These are phyloP conservation scores for Thera obeliscata DNA, from an alignment of 2,888 invertebrate genomes.

Conservation along the genomic window DNA sequence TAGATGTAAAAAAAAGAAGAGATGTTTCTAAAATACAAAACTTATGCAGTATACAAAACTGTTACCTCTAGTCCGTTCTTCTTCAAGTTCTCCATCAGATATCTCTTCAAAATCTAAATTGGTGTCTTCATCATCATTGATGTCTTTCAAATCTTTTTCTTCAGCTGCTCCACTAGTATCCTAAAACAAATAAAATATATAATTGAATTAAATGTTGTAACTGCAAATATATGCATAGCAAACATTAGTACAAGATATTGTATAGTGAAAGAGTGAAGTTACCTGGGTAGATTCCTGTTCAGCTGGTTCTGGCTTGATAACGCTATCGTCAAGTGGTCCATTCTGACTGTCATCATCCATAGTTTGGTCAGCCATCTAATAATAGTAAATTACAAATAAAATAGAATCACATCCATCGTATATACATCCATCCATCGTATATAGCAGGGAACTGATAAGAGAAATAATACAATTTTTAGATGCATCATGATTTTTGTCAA, in stretches of 20 bases:
- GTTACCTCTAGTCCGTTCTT: slow-evolving; percentile 86
- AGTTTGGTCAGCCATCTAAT: slow-evolving; percentile 75
- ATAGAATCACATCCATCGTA: no score
- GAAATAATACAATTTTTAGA: no score
- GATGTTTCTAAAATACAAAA: no score
- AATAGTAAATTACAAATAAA: no score
- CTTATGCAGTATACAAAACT: neutral
- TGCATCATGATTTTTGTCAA: no score
- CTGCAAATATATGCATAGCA: neutral
- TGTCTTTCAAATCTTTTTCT: slow-evolving; percentile 79
- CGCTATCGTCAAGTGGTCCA: slow-evolving; percentile 62
- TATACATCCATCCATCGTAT: no score
- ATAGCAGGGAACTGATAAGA: no score
- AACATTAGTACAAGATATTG: neutral
- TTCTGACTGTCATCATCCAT: slow-evolving; percentile 73
- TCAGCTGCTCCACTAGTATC: slow-evolving; percentile 74
- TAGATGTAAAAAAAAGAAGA: no score
- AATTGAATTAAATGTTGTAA: neutral
- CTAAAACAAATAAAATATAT: slow-evolving; percentile 45
- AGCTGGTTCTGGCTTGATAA: slow-evolving; percentile 63
- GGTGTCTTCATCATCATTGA: slow-evolving; percentile 88
- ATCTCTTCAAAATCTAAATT: slow-evolving; percentile 95
- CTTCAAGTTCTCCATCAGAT: slow-evolving; percentile 94
- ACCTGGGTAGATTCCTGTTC: slow-evolving; percentile 79
- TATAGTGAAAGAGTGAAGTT: slow-evolving; percentile 15